phyloP scores from a whole-genome alignment of 2,888 invertebrate genomes.

The Clepsis dumicolana region DNA sequence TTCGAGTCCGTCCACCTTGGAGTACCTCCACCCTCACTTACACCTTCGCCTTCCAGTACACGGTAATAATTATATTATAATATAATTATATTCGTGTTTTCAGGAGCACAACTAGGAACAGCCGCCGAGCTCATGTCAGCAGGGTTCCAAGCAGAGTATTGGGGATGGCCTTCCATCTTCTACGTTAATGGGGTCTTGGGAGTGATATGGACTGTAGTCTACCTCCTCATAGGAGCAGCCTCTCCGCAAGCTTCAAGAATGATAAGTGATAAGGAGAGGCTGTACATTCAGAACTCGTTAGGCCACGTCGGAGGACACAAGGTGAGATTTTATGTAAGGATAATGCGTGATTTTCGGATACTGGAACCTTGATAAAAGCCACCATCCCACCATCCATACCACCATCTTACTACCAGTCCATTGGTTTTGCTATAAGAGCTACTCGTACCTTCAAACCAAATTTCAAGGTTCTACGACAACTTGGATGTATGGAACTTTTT shows the following conservation, averaged over 20 bases:
- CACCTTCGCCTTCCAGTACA: too few species aligned
- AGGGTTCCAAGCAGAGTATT: conserved; percentile 85
- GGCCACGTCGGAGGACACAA: conserved; percentile 53
- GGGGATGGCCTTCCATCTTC: conserved; percentile 90
- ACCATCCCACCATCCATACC: too few species aligned
- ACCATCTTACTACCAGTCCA: too few species aligned
- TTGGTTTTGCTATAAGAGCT: too few species aligned
- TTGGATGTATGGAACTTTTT: too few species aligned
- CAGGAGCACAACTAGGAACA: conserved; percentile 89
- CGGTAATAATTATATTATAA: too few species aligned
- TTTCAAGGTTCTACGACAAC: too few species aligned
- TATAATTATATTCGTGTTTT: neutral
- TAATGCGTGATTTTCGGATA: too few species aligned
- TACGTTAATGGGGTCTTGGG: conserved; percentile 87
- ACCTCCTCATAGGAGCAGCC: conserved; percentile 86
- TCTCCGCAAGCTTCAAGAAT: conserved; percentile 80
- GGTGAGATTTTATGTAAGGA: conserved; percentile 46
- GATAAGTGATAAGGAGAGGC: conserved; percentile 86
- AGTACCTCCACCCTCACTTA: too few species aligned
- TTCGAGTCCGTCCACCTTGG: too few species aligned
- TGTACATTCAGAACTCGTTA: conserved; percentile 84
- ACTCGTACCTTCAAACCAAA: too few species aligned
- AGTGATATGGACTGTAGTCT: conserved; percentile 82
- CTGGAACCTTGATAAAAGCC: too few species aligned
- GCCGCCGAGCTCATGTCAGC: conserved; percentile 88